Conservation (phyloP, 2,888 invertebrate species). For the Sturmia bella region DNA sequence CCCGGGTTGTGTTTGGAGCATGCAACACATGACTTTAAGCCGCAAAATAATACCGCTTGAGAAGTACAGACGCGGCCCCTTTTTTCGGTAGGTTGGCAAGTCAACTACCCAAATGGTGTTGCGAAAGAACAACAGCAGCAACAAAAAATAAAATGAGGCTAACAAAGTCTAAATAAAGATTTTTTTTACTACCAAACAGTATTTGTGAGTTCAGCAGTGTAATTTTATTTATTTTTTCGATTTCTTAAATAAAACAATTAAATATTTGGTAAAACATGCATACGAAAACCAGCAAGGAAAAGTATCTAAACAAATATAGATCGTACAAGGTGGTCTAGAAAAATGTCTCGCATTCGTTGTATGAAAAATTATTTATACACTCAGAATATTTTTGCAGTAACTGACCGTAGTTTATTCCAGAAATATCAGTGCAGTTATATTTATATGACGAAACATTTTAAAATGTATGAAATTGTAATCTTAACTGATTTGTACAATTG, state of each 20-base stretch:
- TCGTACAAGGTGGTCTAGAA: constrained; percentile 1
- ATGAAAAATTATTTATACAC: no score
- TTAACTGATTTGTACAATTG: no score
- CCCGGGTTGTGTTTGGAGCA: constrained; percentile 65
- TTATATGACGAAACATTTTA: no score
- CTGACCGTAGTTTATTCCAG: no score
- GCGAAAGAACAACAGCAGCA: constrained; percentile 21
- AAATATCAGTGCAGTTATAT: no score
- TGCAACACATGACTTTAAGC: constrained; percentile 67
- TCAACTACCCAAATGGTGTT: constrained; percentile 58
- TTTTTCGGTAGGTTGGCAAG: constrained; percentile 65
- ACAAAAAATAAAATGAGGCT: constrained; percentile 1
- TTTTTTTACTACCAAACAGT: constrained; percentile 40
- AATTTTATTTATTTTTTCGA: not conserved
- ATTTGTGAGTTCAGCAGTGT: constrained; percentile 42
- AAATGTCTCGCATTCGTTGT: no score
- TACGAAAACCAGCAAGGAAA: not conserved
- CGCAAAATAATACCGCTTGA: constrained; percentile 52
- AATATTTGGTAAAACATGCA: constrained; percentile 21
- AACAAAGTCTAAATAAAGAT: constrained; percentile 54
- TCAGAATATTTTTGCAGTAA: no score
- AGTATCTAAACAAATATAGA: not conserved
- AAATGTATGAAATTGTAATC: no score
- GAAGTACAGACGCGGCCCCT: constrained; percentile 46
- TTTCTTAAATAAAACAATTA: constrained; percentile 62